These are phyloP conservation scores for Macroglossus sobrinus DNA, from an alignment of 2,113 vertebrate species.

Conservation along the genomic window DNA sequence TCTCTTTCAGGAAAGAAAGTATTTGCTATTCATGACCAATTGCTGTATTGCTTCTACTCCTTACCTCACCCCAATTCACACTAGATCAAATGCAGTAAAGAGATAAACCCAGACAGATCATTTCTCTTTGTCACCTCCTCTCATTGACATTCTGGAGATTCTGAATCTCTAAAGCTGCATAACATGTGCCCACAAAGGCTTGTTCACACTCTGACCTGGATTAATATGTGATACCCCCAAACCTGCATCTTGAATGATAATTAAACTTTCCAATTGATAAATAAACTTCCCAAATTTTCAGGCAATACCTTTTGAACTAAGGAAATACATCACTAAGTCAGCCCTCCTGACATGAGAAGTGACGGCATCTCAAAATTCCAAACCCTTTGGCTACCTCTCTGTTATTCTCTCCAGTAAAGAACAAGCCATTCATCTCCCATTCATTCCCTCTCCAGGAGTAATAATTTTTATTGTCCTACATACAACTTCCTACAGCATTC, in stretches of 20 bases:
- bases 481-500: too few relatives aligned
- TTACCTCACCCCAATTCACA: neutral
- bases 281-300: neutral
- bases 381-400: neutral
- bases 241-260: neutral
- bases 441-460: neutral
- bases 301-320: neutral
- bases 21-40: neutral
- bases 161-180: neutral
- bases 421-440: neutral
- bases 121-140: neutral
- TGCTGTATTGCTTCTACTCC: neutral
- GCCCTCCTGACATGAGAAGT: neutral
- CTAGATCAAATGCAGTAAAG: neutral
- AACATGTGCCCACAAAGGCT: neutral
- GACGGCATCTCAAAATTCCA: neutral
- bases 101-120: neutral
- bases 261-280: neutral
- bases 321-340: neutral
- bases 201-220: neutral
- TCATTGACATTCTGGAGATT: neutral
- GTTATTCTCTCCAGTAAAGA: neutral
- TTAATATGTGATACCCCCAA: neutral
- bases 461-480: too few relatives aligned
- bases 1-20: neutral